phyloP scores from a whole-genome alignment of 2,888 invertebrate genomes.

The Ecdyonurus torrentis region DNA sequence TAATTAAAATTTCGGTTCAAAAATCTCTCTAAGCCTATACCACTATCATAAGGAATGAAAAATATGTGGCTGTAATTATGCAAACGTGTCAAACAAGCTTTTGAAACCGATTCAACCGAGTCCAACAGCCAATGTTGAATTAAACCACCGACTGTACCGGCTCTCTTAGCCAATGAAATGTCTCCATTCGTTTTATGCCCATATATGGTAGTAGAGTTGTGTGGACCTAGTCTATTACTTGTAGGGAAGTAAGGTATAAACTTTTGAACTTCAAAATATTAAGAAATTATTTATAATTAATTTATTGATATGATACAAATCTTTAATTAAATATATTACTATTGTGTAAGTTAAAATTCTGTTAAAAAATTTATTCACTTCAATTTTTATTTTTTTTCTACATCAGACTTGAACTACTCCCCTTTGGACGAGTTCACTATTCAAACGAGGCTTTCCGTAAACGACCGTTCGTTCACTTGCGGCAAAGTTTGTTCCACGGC shows the following conservation, averaged over 20 bases:
- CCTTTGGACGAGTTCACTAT: slow-evolving; percentile 14
- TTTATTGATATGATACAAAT: no score
- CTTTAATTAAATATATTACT: no score
- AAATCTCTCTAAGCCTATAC: neutral
- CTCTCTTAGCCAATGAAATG: slow-evolving; percentile 45
- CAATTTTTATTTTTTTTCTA: no score
- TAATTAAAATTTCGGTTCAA: neutral
- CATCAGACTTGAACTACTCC: slow-evolving; percentile 5
- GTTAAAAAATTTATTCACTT: neutral
- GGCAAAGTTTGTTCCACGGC: slow-evolving; percentile 13
- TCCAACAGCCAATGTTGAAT: neutral
- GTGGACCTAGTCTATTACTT: slow-evolving; percentile 25
- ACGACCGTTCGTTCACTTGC: slow-evolving; percentile 15
- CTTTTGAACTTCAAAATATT: neutral
- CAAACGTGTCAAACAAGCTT: slow-evolving; percentile 2
- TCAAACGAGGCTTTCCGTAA: slow-evolving; percentile 12
- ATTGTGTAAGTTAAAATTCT: neutral
- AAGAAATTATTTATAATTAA: slow-evolving; percentile 1
- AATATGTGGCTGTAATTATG: neutral
- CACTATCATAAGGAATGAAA: neutral
- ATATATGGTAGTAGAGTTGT: slow-evolving; percentile 54
- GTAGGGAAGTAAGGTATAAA: slow-evolving; percentile 10
- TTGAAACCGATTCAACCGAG: neutral
- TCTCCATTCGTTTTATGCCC: slow-evolving; percentile 55
- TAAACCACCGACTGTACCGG: slow-evolving; percentile 14